These are phyloP conservation scores for Daboia siamensis DNA, from an alignment of 2,113 vertebrate species.

Conservation along the genomic window DNA sequence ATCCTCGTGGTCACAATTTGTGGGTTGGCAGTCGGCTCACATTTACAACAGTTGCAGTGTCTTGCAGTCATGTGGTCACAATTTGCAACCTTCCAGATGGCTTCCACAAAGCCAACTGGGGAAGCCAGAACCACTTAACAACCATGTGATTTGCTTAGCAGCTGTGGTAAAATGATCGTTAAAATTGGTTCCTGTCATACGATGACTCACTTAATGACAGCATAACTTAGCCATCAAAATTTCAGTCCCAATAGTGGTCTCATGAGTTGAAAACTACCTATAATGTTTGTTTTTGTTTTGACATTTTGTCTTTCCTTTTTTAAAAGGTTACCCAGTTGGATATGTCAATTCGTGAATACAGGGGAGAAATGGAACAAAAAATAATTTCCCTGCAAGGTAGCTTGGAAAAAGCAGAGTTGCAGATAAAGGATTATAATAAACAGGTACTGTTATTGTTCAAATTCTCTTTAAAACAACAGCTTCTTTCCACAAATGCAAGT, in stretches of 20 bases:
- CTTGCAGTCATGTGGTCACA: not conserved
- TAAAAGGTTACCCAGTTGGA: slow-evolving; percentile 88
- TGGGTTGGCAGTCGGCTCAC: not conserved
- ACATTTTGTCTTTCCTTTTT: slow-evolving; percentile 36
- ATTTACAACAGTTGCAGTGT: not conserved
- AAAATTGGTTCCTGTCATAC: not conserved
- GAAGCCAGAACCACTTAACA: not conserved
- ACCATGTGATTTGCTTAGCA: not conserved
- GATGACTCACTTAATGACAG: not conserved
- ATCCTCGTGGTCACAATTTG: too few relatives aligned
- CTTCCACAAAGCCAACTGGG: not conserved
- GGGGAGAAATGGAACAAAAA: slow-evolving; percentile 86
- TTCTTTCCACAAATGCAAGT: not conserved
- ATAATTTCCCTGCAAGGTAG: slow-evolving; percentile 79
- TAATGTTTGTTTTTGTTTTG: not conserved
- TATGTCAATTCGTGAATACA: slow-evolving; percentile 84
- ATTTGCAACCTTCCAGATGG: not conserved
- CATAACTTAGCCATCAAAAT: not conserved
- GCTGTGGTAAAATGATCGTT: not conserved
- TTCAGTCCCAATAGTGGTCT: not conserved
- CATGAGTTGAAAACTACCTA: not conserved
- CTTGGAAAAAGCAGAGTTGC: slow-evolving; percentile 78
- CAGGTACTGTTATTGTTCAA: slow-evolving; percentile 71
- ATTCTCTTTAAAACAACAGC: not conserved
- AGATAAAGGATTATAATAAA: slow-evolving; percentile 75